Conservation (phyloP, 2,797 vertebrate genomes). For the Falco peregrinus region DNA sequence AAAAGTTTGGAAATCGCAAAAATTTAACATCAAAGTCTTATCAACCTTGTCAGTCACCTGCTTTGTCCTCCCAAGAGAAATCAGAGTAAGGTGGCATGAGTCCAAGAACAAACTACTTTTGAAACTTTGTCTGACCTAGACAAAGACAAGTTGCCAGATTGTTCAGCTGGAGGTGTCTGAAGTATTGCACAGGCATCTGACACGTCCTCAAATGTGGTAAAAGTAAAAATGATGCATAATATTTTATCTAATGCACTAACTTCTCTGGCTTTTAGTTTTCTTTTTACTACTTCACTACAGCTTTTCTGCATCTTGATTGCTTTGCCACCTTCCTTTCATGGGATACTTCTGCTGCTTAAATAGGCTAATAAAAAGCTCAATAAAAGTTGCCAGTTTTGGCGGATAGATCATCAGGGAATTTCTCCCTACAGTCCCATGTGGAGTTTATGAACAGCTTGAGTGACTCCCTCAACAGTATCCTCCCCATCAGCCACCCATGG, state of each 20-base stretch:
- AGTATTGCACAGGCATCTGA: background rate
- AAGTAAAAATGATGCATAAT: background rate
- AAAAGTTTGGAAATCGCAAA: background rate
- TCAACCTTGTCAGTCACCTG: conserved; percentile 15
- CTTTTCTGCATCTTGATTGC: background rate
- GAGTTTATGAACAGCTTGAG: background rate
- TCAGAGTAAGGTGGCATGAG: background rate
- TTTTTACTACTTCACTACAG: background rate
- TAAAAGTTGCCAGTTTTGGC: background rate
- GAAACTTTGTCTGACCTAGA: conserved; percentile 9
- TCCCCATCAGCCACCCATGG: background rate
- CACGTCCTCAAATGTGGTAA: background rate
- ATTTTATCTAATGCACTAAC: background rate
- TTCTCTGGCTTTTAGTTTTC: background rate
- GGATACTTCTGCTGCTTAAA: background rate
- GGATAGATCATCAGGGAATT: background rate
- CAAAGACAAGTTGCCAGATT: conserved; percentile 19
- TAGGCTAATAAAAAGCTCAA: background rate
- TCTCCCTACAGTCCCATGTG: background rate
- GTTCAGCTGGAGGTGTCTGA: conserved; percentile 17
- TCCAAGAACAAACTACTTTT: conserved; percentile 1
- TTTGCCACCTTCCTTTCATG: background rate
- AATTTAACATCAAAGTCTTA: conserved; percentile 4
- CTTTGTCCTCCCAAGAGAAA: background rate
- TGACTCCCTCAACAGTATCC: background rate